A percentile compares a stretch with the other conserved stretches of the same genome.
phyloP scores from a whole-genome alignment of 2,113 vertebrate species.

The Poecilia latipinna region DNA sequence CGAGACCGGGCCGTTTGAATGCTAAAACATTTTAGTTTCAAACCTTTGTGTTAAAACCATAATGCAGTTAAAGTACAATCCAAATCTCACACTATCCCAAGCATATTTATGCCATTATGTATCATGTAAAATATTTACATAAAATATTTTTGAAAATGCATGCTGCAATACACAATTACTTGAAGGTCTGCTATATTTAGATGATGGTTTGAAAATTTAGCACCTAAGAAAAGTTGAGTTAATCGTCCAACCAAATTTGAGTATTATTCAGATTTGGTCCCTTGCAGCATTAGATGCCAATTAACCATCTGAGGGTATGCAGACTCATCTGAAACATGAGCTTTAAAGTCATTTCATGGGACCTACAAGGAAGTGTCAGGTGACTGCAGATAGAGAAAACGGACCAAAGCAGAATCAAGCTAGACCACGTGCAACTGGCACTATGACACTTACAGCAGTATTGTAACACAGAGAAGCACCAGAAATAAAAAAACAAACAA shows the following conservation, averaged over 20 bases:
- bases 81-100: background rate
- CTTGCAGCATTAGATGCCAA: background rate
- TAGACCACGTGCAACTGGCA: constrained; percentile 61
- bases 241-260: background rate
- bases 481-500: constrained; percentile 45
- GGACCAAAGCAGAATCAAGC: constrained; percentile 67
- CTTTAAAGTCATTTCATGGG: constrained; percentile 69
- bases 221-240: background rate
- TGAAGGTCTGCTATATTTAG: background rate
- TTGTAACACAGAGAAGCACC: constrained; percentile 40
- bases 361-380: constrained; percentile 70
- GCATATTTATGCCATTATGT: background rate
- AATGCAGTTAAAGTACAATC: background rate
- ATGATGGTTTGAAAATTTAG: background rate
- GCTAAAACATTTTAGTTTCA: no score
- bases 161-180: background rate
- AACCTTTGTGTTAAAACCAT: no score
- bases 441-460: constrained; percentile 42
- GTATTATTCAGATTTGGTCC: background rate
- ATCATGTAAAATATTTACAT: background rate
- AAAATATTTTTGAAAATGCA: background rate
- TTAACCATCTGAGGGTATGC: background rate
- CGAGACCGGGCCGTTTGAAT: no score
- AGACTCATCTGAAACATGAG: constrained; percentile 1
- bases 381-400: constrained; percentile 70